These are phyloP conservation scores for Camptogramma bilineatum DNA, from an alignment of 2,888 invertebrate species.

Conservation along the genomic window DNA sequence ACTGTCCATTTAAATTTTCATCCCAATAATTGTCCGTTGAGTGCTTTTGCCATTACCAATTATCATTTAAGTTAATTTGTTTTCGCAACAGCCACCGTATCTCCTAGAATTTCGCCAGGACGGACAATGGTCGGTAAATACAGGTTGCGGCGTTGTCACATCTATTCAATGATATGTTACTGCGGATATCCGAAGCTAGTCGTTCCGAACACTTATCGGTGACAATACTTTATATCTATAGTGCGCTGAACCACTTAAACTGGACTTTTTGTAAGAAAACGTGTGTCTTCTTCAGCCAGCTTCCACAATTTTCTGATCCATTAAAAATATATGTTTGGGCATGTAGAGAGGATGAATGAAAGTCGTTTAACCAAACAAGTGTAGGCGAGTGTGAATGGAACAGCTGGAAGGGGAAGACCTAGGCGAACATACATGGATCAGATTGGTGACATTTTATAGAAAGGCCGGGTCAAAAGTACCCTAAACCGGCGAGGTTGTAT, in stretches of 20 bases:
- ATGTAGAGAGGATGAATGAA: too few species aligned
- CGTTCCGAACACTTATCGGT: not conserved
- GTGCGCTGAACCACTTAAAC: not conserved
- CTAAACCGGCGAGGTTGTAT: too few species aligned
- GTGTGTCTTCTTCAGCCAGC: too few species aligned
- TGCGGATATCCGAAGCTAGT: conserved; percentile 10
- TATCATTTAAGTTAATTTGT: conserved; percentile 9
- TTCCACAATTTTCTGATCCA: too few species aligned
- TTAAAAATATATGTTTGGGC: too few species aligned
- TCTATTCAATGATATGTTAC: conserved; percentile 23
- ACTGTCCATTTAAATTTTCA: not conserved
- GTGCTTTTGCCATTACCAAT: not conserved
- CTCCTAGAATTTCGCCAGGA: conserved; percentile 14
- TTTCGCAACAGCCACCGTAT: conserved; percentile 11
- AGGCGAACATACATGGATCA: too few species aligned
- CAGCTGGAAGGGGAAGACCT: too few species aligned
- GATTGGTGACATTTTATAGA: too few species aligned
- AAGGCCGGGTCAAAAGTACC: too few species aligned
- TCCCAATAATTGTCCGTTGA: not conserved
- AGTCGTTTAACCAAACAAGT: too few species aligned
- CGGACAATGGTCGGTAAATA: conserved; percentile 18
- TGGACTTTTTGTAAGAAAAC: too few species aligned
- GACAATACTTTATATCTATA: not conserved
- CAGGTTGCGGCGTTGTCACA: conserved; percentile 12
- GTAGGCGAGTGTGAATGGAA: too few species aligned